phyloP scores from a whole-genome alignment of 2,888 invertebrate species.

The Drosophila borborema region DNA sequence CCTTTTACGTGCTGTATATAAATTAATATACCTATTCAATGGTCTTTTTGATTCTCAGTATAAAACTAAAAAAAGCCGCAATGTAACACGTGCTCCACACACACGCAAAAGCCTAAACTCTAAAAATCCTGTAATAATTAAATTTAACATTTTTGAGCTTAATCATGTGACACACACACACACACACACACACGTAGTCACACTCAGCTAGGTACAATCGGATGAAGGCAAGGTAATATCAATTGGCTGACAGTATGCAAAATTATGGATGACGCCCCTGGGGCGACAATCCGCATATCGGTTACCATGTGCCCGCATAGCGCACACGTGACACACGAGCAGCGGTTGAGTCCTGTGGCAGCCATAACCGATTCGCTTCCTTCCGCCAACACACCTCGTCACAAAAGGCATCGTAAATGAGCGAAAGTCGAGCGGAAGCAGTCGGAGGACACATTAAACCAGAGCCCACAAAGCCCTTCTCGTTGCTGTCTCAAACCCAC shows the following conservation, averaged over 20 bases:
- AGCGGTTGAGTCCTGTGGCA: constrained; percentile 19
- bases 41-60: too few species aligned
- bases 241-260: constrained; percentile 75
- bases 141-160: constrained; percentile 54
- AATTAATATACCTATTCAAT: too few species aligned
- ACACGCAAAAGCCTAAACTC: constrained; percentile 42
- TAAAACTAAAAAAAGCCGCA: neutral
- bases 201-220: constrained; percentile 24
- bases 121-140: constrained; percentile 54
- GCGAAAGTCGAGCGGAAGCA: constrained; percentile 59
- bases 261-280: constrained; percentile 83
- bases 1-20: too few species aligned
- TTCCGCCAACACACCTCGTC: constrained; percentile 57
- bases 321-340: constrained; percentile 53
- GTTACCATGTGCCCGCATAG: constrained; percentile 48
- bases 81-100: constrained; percentile 27
- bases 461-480: neutral
- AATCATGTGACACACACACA: constrained; percentile 38
- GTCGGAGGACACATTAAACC: constrained; percentile 62
- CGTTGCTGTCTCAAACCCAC: constrained; percentile 54
- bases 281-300: constrained; percentile 70
- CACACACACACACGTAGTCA: constrained; percentile 6
- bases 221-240: constrained; percentile 69
- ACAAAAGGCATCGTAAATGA: constrained; percentile 49
- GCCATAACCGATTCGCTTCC: constrained; percentile 43